Conservation (phyloP, 2,113 vertebrate genomes). For the Coptodon rendalli region DNA sequence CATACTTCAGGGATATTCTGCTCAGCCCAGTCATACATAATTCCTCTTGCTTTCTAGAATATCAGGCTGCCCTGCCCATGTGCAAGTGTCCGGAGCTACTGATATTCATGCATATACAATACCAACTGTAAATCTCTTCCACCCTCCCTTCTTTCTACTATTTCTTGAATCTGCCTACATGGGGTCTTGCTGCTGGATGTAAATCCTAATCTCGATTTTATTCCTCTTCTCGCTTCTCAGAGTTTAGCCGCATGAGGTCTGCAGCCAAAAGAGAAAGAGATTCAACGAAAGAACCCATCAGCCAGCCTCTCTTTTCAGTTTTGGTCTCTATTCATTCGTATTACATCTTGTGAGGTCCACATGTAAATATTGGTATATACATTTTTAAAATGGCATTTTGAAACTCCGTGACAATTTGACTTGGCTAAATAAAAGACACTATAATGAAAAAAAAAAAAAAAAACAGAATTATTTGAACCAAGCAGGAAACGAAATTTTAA, state of each 20-base stretch:
- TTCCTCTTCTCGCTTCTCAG: background rate
- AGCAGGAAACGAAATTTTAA: background rate
- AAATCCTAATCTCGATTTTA: background rate
- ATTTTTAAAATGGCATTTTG: background rate
- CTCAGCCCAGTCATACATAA: conserved; percentile 28
- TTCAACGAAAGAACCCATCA: background rate
- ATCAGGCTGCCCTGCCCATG: background rate
- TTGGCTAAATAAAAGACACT: background rate
- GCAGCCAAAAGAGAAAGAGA: background rate
- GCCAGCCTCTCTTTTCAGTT: background rate
- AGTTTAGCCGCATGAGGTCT: background rate
- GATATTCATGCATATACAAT: background rate
- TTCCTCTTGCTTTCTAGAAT: background rate
- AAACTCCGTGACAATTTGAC: background rate
- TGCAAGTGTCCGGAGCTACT: background rate
- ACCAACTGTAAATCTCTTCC: background rate
- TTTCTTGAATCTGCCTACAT: background rate
- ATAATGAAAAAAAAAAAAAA: background rate
- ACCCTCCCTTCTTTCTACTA: background rate
- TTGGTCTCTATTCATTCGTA: background rate
- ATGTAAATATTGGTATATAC: background rate
- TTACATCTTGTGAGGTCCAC: background rate
- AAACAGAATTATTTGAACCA: background rate
- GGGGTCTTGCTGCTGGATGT: background rate
- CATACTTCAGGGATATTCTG: background rate